Evolutionary conservation across 2,888 invertebrate species (phyloP).

Genomic region (Aphelenchoides bicaudatus): DNA sequence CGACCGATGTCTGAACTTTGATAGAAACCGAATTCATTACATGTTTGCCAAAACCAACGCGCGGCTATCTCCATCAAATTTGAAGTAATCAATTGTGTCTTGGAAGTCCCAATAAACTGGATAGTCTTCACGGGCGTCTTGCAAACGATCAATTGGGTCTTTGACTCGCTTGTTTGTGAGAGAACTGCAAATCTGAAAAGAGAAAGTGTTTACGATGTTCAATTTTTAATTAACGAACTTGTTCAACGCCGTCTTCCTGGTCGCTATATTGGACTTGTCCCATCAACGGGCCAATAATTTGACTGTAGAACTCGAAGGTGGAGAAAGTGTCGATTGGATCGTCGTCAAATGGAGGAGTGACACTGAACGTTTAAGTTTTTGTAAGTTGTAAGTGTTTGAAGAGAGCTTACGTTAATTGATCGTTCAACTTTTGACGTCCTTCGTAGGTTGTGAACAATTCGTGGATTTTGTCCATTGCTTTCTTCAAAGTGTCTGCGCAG

Average conservation of each 20-base stretch:
- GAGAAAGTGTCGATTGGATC: constrained; percentile 5
- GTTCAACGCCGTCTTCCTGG: background rate
- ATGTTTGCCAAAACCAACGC: constrained; percentile 18
- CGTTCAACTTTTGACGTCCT: constrained; percentile 10
- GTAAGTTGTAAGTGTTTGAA: no score
- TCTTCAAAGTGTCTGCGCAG: constrained; percentile 4
- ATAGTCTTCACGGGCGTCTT: no score
- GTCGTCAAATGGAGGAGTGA: background rate
- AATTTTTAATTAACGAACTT: background rate
- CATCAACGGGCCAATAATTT: constrained; percentile 1
- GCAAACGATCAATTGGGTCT: no score
- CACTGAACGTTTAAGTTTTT: no score
- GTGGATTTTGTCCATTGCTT: background rate
- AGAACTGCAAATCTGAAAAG: background rate
- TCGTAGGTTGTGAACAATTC: background rate
- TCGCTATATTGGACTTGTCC: constrained; percentile 10
- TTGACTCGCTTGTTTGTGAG: background rate
- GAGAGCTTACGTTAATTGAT: background rate
- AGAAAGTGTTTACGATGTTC: background rate
- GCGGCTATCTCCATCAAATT: constrained; percentile 3
- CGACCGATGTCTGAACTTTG: constrained; percentile 26
- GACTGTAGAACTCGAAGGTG: no score
- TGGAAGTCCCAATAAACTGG: background rate
- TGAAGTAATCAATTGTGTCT: constrained; percentile 1
- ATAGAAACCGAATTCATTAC: constrained; percentile 34